Base-by-base conservation (phyloP, 1,140 invertebrate species). In the Sogatella furcifera region DNA sequence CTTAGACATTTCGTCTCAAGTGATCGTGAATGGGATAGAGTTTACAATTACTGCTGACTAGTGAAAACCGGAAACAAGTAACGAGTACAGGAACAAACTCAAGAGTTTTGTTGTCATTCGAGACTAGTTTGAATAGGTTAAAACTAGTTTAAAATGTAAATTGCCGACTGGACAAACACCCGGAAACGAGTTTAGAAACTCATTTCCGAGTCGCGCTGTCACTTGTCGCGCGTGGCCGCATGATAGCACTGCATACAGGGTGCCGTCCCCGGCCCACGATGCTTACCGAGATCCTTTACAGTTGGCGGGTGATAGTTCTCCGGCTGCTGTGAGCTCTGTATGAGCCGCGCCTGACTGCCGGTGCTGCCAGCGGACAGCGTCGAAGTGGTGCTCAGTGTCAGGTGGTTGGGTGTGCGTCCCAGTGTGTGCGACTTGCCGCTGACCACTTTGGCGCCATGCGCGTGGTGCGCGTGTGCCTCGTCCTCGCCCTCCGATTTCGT, bases 341-440 rank as follows among this genome's bases (percentile, higher is more conserved):
- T 94, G 63, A 96, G 82, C 68, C 90, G 84, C 17, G 93, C 93
- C 73, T 95, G 92, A 70, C 89, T 92, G 66, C 92, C 90, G 49
- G 90, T 95, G 73, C 91, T 95, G 66, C 92, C 91, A 61, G 92
- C 91, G 63, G 92, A 95, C 70, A 94, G 83, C 11, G 93, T 95
- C 60, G 92, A 95, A 61, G 91, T 92, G 65, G 92, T 95, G 77
- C 90, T 89, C 71, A 94, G 78, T 68, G 89, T 94, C 74, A 92
- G 81, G 78, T 94, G 90, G 81, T 93, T 95, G 68, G 90, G 90
- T 68, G 90, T 94, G 69, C 85, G 81, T 65, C 90, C 90, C 72
- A 93, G 79, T 72, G 81, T n/a, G n/a, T n/a, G 84, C 60, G 75
- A 76, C 71, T 80, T 81, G 19, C 10, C 17, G 15, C 15, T 19